Evolutionary conservation across 2,797 vertebrate species (phyloP), one percentile per base, ranked within the genome.

Genomic region (Ctenopoma kingsleyae): DNA sequence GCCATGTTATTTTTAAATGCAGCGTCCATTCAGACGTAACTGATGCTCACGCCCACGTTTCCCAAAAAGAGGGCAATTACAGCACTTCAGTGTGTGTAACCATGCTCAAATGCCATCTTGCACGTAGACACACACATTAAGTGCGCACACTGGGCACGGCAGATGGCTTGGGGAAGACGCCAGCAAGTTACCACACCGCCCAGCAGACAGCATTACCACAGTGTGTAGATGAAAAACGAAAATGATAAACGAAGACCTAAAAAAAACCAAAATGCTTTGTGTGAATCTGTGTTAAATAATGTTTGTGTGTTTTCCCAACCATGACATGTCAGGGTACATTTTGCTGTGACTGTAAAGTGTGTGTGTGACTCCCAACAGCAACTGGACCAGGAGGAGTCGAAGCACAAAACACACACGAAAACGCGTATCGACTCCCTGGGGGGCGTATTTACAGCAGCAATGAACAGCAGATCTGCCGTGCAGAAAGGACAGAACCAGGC

Each of bases 161-260:
- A 94, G 92, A 94, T 93, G 94, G 94, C 89, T 89, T 54, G 72
- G 81, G 80, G 78, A 81, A 70, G 86, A 89, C 65, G 89, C 85
- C 90, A 90, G 54, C 41, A 44, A 78, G 76, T 81, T 74, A 52
- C 76, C 53, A 75, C 83, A 76, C 55, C 11, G 44, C 76, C 80
- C 68, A 55, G 58, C 51, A 74, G 35, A 78, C 74, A 49, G 50
- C 61, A n/a, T 53, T 16, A 72, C 40, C 53, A 54, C 67, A n/a
- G 50, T 16, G 66, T 17, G 36, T 2, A 8, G 49, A 76, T n/a
- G 53, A 74, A 57, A 78, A 66, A 41, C 2, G 25, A 58, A 54
- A 66, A 76, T n/a, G 48, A 74, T 57, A 77, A 67, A 38, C 55
- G 51, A 63, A 6, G 49, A 50, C n/a, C 17, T 22, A 27, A 35